Conservation (phyloP, 2,888 invertebrate species). For the Rhagium mordax region DNA sequence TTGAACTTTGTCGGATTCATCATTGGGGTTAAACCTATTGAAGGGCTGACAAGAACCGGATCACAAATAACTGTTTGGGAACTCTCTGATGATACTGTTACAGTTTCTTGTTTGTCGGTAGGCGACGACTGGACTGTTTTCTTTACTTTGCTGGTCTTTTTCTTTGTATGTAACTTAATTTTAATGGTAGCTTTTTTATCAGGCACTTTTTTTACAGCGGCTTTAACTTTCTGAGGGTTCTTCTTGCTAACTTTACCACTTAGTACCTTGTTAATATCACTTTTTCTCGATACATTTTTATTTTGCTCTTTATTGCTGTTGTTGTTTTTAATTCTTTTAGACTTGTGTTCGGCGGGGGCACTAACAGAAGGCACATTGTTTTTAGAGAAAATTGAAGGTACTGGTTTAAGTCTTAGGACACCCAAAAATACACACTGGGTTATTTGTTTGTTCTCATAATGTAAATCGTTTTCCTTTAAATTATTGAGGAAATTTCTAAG, state of each 20-base stretch:
- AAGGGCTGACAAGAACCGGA: neutral
- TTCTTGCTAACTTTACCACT: slow-evolving; percentile 45
- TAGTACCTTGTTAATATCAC: slow-evolving; percentile 44
- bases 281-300: slow-evolving; percentile 41
- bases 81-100: neutral
- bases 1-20: slow-evolving; percentile 37
- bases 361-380: slow-evolving; percentile 38
- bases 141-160: slow-evolving; percentile 22
- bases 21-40: slow-evolving; percentile 34
- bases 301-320: slow-evolving; percentile 42
- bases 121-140: neutral
- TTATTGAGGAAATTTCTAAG: slow-evolving; percentile 51
- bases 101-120: neutral
- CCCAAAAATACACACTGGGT: slow-evolving; percentile 59
- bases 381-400: slow-evolving; percentile 51
- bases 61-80: neutral
- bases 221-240: slow-evolving; percentile 43
- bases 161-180: slow-evolving; percentile 43
- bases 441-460: slow-evolving; percentile 53
- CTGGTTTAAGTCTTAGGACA: slow-evolving; percentile 56
- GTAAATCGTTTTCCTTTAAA: slow-evolving; percentile 52
- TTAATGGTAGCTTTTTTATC: slow-evolving; percentile 40
- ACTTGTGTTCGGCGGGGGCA: slow-evolving; percentile 26
- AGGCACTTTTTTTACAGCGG: slow-evolving; percentile 44
- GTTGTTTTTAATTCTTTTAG: slow-evolving; percentile 42